Base-by-base conservation (phyloP, 2,797 vertebrate species). In the Intellagama lesueurii region DNA sequence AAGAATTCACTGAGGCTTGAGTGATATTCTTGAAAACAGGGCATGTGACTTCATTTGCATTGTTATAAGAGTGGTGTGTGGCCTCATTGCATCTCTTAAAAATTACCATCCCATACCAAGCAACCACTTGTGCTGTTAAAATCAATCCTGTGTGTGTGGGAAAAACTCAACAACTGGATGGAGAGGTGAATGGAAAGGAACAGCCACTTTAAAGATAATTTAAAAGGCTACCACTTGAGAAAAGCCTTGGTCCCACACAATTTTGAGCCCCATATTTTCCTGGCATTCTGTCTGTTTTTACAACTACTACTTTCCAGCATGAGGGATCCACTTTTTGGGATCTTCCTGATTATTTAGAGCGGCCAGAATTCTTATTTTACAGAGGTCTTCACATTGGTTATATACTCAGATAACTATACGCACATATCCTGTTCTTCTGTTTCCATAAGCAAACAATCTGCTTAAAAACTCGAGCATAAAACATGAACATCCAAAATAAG, bases 241-340 rank as follows among this genome's bases (percentile, higher is more conserved):
- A 19, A 12, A 75, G 32, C 2, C 1, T 60, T 88, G 85, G 56
- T 82, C 44, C 75, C 40, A 66, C 9, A 77, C 77, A 30, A 35
- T 30, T 52, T 82, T n/a, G 68, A 24, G 83, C 8, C 3, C 19
- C 40, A 84, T 47, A 32, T 72, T 82, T 89, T 35, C 24, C 35
- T 44, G 70, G 19, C 40, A 40, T 3, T 32, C 76, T 91, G 83
- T 88, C 73, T 9, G 24, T 89, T 88, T 47, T 70, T 49, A 35
- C 28, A 14, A 47, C 40, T 68, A 1, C 28, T 92, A 76, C 22
- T 90, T 91, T 82, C 40, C 40, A 40, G 40, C 40, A 40, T 40
- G 40, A 40, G 40, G 40, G 40, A 40, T 40, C 40, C 40, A 40
- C 40, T 40, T 40, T 40, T 40, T 60, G 52, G n/a, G n/a, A 17